Percentiles rank a stretch among this genome's conserved stretches.
Conservation (phyloP, 2,113 vertebrate genomes). For the Ammodytes dubius region DNA sequence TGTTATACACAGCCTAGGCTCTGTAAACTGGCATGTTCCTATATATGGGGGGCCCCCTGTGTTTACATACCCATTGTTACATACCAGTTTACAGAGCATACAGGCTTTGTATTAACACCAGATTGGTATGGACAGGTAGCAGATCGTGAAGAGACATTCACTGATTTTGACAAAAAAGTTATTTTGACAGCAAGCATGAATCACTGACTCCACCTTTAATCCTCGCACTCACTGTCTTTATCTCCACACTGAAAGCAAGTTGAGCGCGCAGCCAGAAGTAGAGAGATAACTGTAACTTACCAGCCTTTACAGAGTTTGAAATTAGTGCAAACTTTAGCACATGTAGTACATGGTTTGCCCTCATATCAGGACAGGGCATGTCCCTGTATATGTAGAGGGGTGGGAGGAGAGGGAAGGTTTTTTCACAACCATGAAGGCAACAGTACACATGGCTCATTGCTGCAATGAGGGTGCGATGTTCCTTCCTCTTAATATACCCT, state of each 20-base stretch:
- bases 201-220: neutral
- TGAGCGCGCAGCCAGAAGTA: neutral
- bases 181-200: no score
- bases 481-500: conserved; percentile 77
- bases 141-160: no score
- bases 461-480: conserved; percentile 79
- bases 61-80: no score
- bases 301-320: neutral
- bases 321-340: neutral
- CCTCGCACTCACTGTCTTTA: conserved; percentile 5
- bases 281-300: conserved; percentile 11
- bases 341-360: neutral
- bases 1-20: no score
- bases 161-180: no score
- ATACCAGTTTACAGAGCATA: no score
- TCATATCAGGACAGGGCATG: conserved; percentile 19
- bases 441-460: conserved; percentile 57
- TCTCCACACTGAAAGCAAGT: neutral
- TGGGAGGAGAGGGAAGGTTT: conserved; percentile 44
- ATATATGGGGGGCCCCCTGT: no score
- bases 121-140: no score
- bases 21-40: no score
- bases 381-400: conserved; percentile 26
- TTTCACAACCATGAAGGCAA: conserved; percentile 50
- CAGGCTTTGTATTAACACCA: no score